phyloP scores from a whole-genome alignment of 2,113 vertebrate species.

The Eudyptes chrysolophus region DNA sequence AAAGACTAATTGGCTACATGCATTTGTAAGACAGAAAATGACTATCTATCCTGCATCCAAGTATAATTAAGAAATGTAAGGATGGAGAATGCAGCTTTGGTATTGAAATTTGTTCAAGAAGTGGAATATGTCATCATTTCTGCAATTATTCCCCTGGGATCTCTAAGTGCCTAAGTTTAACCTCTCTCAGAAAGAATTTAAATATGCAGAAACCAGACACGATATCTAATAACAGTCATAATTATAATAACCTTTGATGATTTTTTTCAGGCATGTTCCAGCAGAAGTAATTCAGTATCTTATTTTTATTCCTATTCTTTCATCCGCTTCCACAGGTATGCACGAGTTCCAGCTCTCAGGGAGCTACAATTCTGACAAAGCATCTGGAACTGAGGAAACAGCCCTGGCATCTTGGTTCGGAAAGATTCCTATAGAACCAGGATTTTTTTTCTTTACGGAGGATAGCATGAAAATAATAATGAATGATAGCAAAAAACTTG shows the following conservation, averaged over 20 bases:
- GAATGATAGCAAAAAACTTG: background rate
- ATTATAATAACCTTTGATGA: slow-evolving; percentile 67
- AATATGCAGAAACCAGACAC: slow-evolving; percentile 54
- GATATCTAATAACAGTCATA: slow-evolving; percentile 55
- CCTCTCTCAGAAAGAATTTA: slow-evolving; percentile 41
- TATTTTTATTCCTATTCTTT: slow-evolving; percentile 19
- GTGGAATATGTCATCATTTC: slow-evolving; percentile 47
- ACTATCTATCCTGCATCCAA: slow-evolving; percentile 27
- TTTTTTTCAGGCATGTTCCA: slow-evolving; percentile 55
- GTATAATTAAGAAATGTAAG: slow-evolving; percentile 42
- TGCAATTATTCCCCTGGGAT: slow-evolving; percentile 56
- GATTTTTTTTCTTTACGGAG: background rate
- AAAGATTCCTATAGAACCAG: background rate
- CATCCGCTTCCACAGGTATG: slow-evolving; percentile 45
- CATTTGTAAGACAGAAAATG: slow-evolving; percentile 28
- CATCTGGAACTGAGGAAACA: background rate
- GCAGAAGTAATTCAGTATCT: slow-evolving; percentile 40
- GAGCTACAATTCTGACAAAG: slow-evolving; percentile 30
- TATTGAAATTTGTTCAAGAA: slow-evolving; percentile 55
- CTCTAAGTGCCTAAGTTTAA: slow-evolving; percentile 41
- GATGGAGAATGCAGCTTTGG: background rate
- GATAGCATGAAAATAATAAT: background rate
- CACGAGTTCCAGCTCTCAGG: background rate
- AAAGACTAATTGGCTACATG: slow-evolving; percentile 14
- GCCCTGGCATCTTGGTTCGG: background rate